Evolutionary conservation across 2,113 vertebrate genomes (phyloP).

Genomic region (Xyliphius kryptos): DNA sequence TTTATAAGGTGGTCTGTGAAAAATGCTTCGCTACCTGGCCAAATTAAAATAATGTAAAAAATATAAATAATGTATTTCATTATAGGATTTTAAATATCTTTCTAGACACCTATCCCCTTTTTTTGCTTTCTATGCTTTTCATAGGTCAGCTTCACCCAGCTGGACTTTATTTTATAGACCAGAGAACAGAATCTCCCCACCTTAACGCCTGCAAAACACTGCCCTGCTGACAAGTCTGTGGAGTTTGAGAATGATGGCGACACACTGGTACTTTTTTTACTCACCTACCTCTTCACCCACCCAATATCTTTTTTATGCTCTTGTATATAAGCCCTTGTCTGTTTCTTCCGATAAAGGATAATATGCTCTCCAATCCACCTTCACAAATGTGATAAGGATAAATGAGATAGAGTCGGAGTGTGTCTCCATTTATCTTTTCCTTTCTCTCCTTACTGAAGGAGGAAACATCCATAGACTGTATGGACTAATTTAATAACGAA

Average conservation of each 20-base stretch:
- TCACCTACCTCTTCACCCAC: neutral
- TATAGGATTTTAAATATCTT: too few relatives aligned
- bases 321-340: conserved; percentile 52
- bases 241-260: conserved; percentile 24
- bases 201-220: conserved; percentile 15
- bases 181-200: too few relatives aligned
- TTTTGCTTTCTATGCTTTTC: neutral
- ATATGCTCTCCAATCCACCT: too few relatives aligned
- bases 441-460: conserved; percentile 25
- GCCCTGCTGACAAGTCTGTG: conserved; percentile 28
- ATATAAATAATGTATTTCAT: too few relatives aligned
- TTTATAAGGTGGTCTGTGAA: too few relatives aligned
- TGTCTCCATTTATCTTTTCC: conserved; percentile 15
- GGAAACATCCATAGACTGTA: conserved; percentile 35
- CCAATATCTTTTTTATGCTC: conserved; percentile 31
- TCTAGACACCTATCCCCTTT: too few relatives aligned
- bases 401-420: neutral
- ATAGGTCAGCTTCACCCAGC: conserved; percentile 4
- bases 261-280: conserved; percentile 31
- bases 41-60: too few relatives aligned
- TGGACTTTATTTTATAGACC: conserved; percentile 20
- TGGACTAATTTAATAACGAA: conserved; percentile 69
- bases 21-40: too few relatives aligned
- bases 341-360: too few relatives aligned
- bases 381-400: too few relatives aligned